phyloP scores from a whole-genome alignment of 2,888 invertebrate species.

The Hyppa rectilinea region DNA sequence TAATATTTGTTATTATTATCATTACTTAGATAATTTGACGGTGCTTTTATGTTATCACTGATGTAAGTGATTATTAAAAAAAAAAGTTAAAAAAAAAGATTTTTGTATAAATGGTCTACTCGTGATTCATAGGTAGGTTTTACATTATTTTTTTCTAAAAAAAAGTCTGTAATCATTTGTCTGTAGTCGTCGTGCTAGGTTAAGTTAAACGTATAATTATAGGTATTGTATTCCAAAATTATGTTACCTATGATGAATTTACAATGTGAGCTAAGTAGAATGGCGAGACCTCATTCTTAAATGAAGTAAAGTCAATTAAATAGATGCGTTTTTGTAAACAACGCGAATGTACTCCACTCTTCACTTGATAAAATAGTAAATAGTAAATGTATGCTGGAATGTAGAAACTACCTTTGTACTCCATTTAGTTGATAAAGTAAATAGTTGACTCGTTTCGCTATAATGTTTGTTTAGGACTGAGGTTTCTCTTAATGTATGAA shows the following conservation, averaged over 20 bases:
- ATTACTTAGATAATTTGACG: slow-evolving; percentile 67
- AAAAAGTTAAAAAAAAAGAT: slow-evolving; percentile 43
- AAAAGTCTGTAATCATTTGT: slow-evolving; percentile 63
- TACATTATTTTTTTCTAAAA: slow-evolving; percentile 57
- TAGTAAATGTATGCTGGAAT: slow-evolving; percentile 35
- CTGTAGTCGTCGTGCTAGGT: slow-evolving; percentile 69
- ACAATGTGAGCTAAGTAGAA: slow-evolving; percentile 47
- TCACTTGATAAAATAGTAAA: slow-evolving; percentile 38
- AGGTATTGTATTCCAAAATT: slow-evolving; percentile 64
- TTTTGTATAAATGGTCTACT: slow-evolving; percentile 67
- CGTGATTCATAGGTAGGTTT: slow-evolving; percentile 66
- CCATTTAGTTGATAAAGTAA: slow-evolving; percentile 39
- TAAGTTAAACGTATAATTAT: slow-evolving; percentile 65
- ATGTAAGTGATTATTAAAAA: slow-evolving; percentile 60
- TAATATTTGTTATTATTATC: slow-evolving; percentile 69
- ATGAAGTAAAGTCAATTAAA: slow-evolving; percentile 62
- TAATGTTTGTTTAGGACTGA: slow-evolving; percentile 61
- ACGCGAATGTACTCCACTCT: slow-evolving; percentile 22
- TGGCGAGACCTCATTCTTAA: slow-evolving; percentile 62
- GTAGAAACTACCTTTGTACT: slow-evolving; percentile 38
- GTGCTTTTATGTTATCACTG: slow-evolving; percentile 75
- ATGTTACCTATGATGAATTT: slow-evolving; percentile 51
- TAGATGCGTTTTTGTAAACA: slow-evolving; percentile 37
- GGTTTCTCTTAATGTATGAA: slow-evolving; percentile 54
- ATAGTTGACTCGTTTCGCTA: slow-evolving; percentile 30